Evolutionary conservation across 2,888 invertebrate species (phyloP), one percentile per base, ranked within the genome.

Genomic region (Synanthedon formicaeformis): DNA sequence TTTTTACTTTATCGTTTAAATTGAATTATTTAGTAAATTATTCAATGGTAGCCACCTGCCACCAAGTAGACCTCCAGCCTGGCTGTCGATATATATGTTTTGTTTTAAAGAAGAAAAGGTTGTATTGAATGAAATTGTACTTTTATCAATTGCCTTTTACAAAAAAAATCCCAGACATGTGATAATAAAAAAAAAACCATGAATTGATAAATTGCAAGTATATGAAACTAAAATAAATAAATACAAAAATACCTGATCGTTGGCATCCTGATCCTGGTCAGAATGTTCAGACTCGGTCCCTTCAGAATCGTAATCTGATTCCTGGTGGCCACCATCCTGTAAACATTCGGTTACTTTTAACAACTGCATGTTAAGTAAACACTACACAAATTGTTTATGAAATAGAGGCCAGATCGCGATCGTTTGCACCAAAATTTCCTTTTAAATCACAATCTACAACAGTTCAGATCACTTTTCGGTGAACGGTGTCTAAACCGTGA

Each of bases 211-310:
- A 34, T 6, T 45, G 45, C 14, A 45, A 45, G n/a, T 45, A 45
- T 12, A 6, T 13, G 3, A 45, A 45, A 12, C 2, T 41, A 41
- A 13, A 41, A 23, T 23, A 23, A 23, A 23, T 23, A 23, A 5
- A 23, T 23, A 23, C 23, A 23, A 23, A 23, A 23, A 13, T 45
- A 90, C 92, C 89, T 94, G 92, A 51, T 91, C 92, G 71, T 50
- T 34, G 6, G 13, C 6, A 13, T 94, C 94, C 1, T 92, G 93
- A 73, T 92, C 92, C 54, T 23, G 23, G 23, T 91, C 82, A 57
- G 89, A 89, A 66, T 79, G 89, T 50, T 90, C 87, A 54, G 87
- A 81, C 48, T 85, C 84, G 57, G 89, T 89, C 11, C 80, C 85
- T 50, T 78, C 80, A 2, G 89, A 89, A 56, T 88, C 89, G 64